Percentiles rank a stretch among this genome's conserved stretches.
phyloP scores from a whole-genome alignment of 2,888 invertebrate genomes.

The Brenthis ino region DNA sequence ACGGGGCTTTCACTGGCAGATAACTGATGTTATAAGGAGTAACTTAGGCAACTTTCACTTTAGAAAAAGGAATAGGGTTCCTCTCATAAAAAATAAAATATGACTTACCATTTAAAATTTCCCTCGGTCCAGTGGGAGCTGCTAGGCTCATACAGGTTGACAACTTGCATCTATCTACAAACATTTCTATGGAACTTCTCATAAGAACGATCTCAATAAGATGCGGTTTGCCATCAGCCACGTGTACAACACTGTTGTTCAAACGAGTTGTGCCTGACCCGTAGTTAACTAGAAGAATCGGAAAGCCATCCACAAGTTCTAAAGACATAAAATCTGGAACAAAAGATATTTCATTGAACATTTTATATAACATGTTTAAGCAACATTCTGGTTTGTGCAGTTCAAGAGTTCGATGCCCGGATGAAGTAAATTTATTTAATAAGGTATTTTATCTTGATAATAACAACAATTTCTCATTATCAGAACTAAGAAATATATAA shows the following conservation, averaged over 20 bases:
- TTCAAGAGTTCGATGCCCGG: too few species aligned
- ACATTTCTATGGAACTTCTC: constrained; percentile 86
- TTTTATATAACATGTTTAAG: neutral
- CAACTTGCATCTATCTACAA: constrained; percentile 88
- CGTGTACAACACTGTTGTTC: constrained; percentile 85
- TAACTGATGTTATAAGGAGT: too few species aligned
- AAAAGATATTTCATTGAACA: constrained; percentile 19
- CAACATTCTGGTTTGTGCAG: neutral
- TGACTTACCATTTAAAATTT: constrained; percentile 85
- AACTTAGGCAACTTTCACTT: too few species aligned
- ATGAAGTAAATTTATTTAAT: too few species aligned
- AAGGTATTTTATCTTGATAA: too few species aligned
- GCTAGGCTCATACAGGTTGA: constrained; percentile 87
- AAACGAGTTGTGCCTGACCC: constrained; percentile 90
- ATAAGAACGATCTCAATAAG: constrained; percentile 90
- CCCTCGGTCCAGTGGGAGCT: constrained; percentile 86
- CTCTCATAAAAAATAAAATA: neutral
- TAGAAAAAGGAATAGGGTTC: too few species aligned
- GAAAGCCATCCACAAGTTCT: constrained; percentile 92
- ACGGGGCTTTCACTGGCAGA: too few species aligned
- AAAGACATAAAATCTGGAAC: constrained; percentile 92
- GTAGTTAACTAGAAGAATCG: constrained; percentile 92
- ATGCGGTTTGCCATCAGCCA: constrained; percentile 94
- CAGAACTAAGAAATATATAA: too few species aligned
- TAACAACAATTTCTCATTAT: too few species aligned